Evolutionary conservation across 2,797 vertebrate genomes (phyloP).

Genomic region (Yasuhikotakia modesta): DNA sequence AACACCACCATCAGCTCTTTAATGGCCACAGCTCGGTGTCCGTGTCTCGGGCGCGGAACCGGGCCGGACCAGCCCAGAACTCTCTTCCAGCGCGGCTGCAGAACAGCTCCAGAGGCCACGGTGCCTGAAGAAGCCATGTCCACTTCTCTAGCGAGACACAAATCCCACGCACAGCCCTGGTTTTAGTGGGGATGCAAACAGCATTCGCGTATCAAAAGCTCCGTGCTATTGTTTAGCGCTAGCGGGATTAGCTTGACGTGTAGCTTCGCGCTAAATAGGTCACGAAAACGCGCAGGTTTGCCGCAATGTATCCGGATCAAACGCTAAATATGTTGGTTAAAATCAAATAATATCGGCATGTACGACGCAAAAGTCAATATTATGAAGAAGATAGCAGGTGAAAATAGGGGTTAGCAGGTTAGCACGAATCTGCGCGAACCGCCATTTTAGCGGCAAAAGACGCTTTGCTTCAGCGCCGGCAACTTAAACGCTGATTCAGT

Average conservation of each 20-base stretch:
- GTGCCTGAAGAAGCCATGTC: conserved; percentile 56
- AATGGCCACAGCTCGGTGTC: conserved; percentile 87
- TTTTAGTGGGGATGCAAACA: conserved; percentile 14
- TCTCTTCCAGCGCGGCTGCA: conserved; percentile 88
- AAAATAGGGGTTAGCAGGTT: background rate
- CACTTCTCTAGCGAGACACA: conserved; percentile 52
- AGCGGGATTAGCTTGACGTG: conserved; percentile 46
- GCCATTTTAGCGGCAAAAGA: conserved; percentile 76
- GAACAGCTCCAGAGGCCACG: conserved; percentile 65
- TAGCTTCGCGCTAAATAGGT: conserved; percentile 46
- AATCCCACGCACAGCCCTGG: conserved; percentile 38
- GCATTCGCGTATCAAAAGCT: conserved; percentile 32
- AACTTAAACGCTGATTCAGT: conserved; percentile 7
- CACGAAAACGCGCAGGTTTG: background rate
- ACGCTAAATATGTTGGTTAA: background rate
- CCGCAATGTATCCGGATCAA: background rate
- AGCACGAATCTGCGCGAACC: conserved; percentile 70
- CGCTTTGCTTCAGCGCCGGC: conserved; percentile 46
- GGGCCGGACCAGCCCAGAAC: conserved; percentile 87
- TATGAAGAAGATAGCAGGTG: background rate
- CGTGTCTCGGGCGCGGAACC: conserved; percentile 86
- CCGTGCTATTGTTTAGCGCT: conserved; percentile 30
- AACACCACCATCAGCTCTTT: conserved; percentile 91
- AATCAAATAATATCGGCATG: background rate
- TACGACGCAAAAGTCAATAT: background rate